phyloP scores from a whole-genome alignment of 1,140 invertebrate species.

The Conus ventricosus region DNA sequence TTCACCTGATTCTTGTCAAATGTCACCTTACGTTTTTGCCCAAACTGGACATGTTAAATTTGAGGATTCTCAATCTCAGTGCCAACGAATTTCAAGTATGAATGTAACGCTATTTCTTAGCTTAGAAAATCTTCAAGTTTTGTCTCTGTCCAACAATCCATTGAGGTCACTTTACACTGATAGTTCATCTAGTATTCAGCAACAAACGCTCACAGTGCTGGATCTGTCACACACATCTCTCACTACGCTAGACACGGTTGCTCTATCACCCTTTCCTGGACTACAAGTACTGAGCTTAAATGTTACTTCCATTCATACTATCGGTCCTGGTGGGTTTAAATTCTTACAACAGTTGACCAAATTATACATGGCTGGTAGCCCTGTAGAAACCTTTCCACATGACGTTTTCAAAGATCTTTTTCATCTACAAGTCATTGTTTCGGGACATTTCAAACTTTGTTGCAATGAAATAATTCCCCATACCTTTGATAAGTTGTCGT shows the following conservation, averaged over 20 bases:
- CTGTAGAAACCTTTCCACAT: background rate
- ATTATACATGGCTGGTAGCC: background rate
- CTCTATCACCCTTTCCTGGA: background rate
- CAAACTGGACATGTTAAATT: background rate
- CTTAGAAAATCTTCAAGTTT: background rate
- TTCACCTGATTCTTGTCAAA: constrained; percentile 9
- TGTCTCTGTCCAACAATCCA: background rate
- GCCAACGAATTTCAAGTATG: constrained; percentile 11
- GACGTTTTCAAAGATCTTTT: background rate
- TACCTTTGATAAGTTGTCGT: background rate
- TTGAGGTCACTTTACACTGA: background rate
- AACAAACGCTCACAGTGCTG: background rate
- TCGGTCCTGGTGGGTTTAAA: background rate
- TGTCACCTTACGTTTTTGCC: background rate
- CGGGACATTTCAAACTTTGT: background rate
- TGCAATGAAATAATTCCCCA: background rate
- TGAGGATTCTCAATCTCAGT: constrained; percentile 27
- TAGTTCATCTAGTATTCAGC: background rate
- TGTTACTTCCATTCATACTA: background rate
- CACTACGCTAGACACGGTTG: background rate
- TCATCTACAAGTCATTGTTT: background rate
- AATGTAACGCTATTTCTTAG: background rate
- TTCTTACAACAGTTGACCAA: background rate
- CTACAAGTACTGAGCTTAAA: background rate
- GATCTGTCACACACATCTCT: background rate